Evolutionary conservation across 2,113 vertebrate species (phyloP).

Genomic region (Perca fluviatilis): DNA sequence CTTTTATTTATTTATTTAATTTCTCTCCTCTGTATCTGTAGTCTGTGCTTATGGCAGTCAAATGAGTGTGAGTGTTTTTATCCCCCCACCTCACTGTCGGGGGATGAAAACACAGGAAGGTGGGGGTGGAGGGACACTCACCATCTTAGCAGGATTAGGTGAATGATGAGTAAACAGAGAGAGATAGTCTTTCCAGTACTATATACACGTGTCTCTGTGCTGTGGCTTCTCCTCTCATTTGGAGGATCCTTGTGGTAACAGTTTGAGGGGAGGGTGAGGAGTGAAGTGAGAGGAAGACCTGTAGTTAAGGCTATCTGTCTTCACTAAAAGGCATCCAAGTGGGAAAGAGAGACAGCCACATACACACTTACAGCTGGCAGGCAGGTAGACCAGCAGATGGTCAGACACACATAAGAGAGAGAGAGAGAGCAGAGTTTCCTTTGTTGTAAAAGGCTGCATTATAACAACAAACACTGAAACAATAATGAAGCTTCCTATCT

Average conservation of each 20-base stretch:
- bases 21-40: background rate
- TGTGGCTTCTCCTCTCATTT: conserved; percentile 23
- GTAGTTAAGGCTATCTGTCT: conserved; percentile 83
- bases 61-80: conserved; percentile 6
- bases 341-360: conserved; percentile 4
- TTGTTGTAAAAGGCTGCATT: conserved; percentile 4
- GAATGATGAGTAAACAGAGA: conserved; percentile 6
- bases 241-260: conserved; percentile 32
- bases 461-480: background rate
- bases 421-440: conserved; percentile 24
- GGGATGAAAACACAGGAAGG: background rate
- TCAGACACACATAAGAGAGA: background rate
- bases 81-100: background rate
- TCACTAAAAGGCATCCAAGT: conserved; percentile 28
- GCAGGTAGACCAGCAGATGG: conserved; percentile 34
- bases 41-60: conserved; percentile 5
- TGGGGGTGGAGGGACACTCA: background rate
- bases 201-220: background rate
- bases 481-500: background rate
- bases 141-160: conserved; percentile 19
- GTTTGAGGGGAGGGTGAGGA: conserved; percentile 28
- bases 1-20: background rate
- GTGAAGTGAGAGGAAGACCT: conserved; percentile 43
- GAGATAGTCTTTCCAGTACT: background rate
- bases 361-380: conserved; percentile 2